These are phyloP conservation scores for Cassiopea xamachana DNA, from an alignment of 30 jellyfish, hydroid and myxozoan species.

Conservation along the genomic window DNA sequence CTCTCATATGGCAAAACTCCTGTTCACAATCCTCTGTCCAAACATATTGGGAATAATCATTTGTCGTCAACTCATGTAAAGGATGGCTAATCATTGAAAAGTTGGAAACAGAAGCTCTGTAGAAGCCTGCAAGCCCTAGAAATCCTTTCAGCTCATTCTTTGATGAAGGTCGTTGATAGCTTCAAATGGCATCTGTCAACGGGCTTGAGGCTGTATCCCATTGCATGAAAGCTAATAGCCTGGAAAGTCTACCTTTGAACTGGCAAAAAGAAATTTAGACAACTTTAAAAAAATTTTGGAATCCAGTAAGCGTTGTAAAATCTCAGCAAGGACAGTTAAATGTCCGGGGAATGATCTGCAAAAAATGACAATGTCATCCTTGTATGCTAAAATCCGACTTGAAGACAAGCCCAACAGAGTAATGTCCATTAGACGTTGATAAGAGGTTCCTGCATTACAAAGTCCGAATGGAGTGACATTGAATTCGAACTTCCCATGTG, in stretches of 20 bases:
- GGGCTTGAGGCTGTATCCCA: slow-evolving; percentile 45
- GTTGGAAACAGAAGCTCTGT: background rate
- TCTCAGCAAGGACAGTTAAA: background rate
- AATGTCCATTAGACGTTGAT: too few relatives aligned
- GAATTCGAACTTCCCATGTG: too few relatives aligned
- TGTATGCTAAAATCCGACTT: too few relatives aligned
- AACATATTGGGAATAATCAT: background rate
- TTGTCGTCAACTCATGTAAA: slow-evolving; percentile 1
- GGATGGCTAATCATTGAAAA: slow-evolving; percentile 13
- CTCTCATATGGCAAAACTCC: slow-evolving; percentile 7
- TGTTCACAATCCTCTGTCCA: slow-evolving; percentile 25
- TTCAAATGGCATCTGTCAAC: slow-evolving; percentile 31
- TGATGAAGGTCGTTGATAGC: slow-evolving; percentile 15
- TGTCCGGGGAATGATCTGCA: slow-evolving; percentile 17
- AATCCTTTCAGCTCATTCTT: slow-evolving; percentile 30
- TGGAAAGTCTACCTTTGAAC: slow-evolving; percentile 3
- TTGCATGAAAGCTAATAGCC: slow-evolving; percentile 53
- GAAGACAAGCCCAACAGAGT: too few relatives aligned
- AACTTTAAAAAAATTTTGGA: slow-evolving; percentile 9
- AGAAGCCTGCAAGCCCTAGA: slow-evolving; percentile 2
- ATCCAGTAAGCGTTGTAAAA: background rate
- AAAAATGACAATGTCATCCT: too few relatives aligned
- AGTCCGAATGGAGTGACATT: too few relatives aligned
- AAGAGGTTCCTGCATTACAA: too few relatives aligned
- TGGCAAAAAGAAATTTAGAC: slow-evolving; percentile 33